Evolutionary conservation across 2,888 invertebrate species (phyloP), one percentile per base, ranked within the genome.

Genomic region (Eucera pruinosa): DNA sequence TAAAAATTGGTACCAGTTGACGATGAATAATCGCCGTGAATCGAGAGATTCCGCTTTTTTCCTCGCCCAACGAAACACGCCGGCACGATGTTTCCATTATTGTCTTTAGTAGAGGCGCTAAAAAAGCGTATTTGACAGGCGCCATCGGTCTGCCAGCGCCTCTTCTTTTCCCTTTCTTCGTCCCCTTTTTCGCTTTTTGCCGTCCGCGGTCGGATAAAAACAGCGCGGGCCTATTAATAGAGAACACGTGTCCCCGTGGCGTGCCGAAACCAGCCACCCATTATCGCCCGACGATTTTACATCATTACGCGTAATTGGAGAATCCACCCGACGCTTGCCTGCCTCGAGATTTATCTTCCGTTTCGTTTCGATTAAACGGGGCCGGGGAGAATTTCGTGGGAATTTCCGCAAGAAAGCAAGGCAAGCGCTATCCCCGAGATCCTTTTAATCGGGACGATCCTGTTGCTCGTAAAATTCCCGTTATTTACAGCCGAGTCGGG

Each of bases 281-380:
- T 89, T 89, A 89, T 89, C 87, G 85, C 88, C 80, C 85, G 72
- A 81, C 87, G 83, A 89, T 89, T 89, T 89, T 88, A 89, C 89
- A 88, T 88, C 89, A 88, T 89, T 89, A 89, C 85, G 78, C 84
- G 85, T 89, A 89, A 89, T 89, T 88, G 89, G 89, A 85, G 83
- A 70, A 66, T 75, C 75, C 27, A 27, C 50, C 43, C 27, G 13
- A 20, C 45, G 6, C 36, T 41, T 3, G 33, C 47, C 15, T 47
- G 2, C 1, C 61, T 11, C 43, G 20, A 62, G 47, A 78, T 77
- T 68, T 78, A 69, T 72, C 78, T 58, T 67, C 61, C 73, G 72
- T 48, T 66, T 55, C 71, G 71, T 68, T 67, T 41, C 77, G 77
- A 77, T 76, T 74, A 74, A 76, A 60, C n/a, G n/a, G 71, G 72